Conservation (phyloP, 2,797 vertebrate species). For the Tympanoctomys barrerae region DNA sequence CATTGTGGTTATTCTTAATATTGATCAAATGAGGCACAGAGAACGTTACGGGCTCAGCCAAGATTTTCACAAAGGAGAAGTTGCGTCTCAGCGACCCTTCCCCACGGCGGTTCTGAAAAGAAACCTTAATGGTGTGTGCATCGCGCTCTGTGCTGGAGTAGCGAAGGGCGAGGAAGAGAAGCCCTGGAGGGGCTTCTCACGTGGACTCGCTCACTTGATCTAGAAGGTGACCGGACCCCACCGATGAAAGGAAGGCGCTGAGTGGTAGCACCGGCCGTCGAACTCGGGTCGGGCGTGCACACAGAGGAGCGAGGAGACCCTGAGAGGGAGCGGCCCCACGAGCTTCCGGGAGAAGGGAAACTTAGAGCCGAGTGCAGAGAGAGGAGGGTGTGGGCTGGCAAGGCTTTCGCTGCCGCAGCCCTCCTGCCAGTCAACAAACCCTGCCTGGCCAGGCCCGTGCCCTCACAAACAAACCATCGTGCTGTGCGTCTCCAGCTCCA, state of each 20-base stretch:
- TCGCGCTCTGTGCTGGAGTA: not conserved
- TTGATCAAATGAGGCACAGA: slow-evolving; percentile 68
- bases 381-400: slow-evolving; percentile 72
- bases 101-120: not conserved
- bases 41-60: slow-evolving; percentile 41
- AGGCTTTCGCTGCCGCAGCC: slow-evolving; percentile 78
- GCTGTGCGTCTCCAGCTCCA: slow-evolving; percentile 77
- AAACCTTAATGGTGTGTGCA: not conserved
- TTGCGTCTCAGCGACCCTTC: not conserved
- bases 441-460: slow-evolving; percentile 80
- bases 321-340: slow-evolving; percentile 17
- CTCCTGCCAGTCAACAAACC: slow-evolving; percentile 84
- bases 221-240: not conserved
- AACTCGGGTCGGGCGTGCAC: not conserved
- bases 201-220: not conserved
- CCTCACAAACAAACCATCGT: slow-evolving; percentile 74
- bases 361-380: slow-evolving; percentile 64
- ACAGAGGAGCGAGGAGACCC: slow-evolving; percentile 58
- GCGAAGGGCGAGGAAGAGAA: not conserved
- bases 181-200: too few relatives aligned
- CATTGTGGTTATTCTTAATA: slow-evolving; percentile 69
- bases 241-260: not conserved
- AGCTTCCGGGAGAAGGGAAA: slow-evolving; percentile 71
- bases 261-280: not conserved
- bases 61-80: slow-evolving; percentile 52